phyloP scores from a whole-genome alignment of 2,113 vertebrate species.

The Lontra canadensis region DNA sequence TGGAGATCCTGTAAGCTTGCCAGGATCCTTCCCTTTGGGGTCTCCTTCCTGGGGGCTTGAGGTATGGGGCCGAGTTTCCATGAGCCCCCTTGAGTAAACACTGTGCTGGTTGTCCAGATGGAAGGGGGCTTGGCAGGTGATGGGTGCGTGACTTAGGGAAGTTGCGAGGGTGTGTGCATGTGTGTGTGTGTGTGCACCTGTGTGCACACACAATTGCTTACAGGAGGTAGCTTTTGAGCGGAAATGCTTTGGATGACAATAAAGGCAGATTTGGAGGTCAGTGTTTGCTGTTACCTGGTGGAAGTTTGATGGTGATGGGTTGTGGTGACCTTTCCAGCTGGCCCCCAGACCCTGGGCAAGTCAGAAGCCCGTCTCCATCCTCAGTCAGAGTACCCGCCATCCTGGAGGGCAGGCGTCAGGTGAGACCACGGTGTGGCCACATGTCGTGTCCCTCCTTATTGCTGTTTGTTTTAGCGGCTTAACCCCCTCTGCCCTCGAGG shows the following conservation, averaged over 20 bases:
- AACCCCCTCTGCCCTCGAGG: not conserved
- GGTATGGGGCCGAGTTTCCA: too few relatives aligned
- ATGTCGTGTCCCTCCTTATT: not conserved
- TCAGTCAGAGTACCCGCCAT: not conserved
- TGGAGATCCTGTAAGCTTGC: not conserved
- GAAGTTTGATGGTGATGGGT: not conserved
- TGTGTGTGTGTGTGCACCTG: not conserved
- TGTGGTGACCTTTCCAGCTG: not conserved
- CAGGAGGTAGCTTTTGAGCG: not conserved
- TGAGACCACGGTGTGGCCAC: not conserved
- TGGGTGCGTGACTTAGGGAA: not conserved
- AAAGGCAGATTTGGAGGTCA: not conserved
- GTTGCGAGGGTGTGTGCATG: not conserved
- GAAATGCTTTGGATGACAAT: not conserved
- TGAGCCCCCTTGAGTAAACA: not conserved
- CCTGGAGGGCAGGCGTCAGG: fast-evolving
- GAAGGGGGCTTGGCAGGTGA: fast-evolving
- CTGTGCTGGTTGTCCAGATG: not conserved
- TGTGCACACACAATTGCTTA: not conserved
- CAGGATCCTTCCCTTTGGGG: not conserved
- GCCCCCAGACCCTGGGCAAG: not conserved
- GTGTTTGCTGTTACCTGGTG: not conserved
- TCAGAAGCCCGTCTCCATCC: fast-evolving
- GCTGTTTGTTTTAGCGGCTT: not conserved
- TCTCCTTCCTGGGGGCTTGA: not conserved